Evolutionary conservation across 2,113 vertebrate species (phyloP).

Genomic region (Poeciliopsis occidentalis): DNA sequence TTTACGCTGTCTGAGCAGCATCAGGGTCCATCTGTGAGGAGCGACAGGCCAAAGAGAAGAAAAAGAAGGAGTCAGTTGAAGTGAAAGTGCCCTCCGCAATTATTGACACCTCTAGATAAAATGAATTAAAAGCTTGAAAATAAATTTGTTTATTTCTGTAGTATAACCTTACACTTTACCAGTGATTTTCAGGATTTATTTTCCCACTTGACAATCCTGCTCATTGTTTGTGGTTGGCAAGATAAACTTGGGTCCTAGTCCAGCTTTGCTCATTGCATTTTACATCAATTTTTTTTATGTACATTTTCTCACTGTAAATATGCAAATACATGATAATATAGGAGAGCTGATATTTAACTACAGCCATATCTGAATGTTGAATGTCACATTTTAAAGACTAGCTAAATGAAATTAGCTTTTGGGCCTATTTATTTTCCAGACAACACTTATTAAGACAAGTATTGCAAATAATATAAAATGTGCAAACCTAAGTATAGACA

Average conservation of each 20-base stretch:
- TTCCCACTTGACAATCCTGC: neutral
- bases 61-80: neutral
- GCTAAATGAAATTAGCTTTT: neutral
- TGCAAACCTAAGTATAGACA: no score
- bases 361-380: neutral
- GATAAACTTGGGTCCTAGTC: neutral
- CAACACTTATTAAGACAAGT: no score
- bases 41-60: constrained; percentile 37
- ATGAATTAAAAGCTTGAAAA: no score
- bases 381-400: neutral
- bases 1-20: constrained; percentile 19
- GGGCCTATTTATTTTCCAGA: no score
- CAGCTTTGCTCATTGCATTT: neutral
- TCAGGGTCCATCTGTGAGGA: constrained; percentile 37
- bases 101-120: neutral
- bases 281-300: neutral
- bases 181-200: no score
- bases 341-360: no score
- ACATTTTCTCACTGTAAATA: neutral
- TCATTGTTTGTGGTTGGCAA: neutral
- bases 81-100: neutral
- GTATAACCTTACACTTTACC: no score
- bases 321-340: neutral
- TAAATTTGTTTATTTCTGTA: no score
- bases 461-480: no score